Evolutionary conservation across 2,888 invertebrate species (phyloP).

Genomic region (Nipponacmea schrenckii): DNA sequence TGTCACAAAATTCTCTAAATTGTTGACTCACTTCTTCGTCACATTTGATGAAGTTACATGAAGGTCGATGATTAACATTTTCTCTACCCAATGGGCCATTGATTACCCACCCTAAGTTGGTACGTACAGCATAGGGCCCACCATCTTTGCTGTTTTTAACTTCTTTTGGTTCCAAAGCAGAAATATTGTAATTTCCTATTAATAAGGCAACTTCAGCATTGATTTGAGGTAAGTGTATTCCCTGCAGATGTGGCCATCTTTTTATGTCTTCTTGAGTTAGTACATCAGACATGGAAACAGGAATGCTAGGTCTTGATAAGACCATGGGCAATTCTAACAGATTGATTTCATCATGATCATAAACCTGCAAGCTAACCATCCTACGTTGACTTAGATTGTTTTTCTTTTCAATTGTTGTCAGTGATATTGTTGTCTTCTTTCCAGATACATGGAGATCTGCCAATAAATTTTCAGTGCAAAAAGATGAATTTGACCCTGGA

Average conservation of each 20-base stretch:
- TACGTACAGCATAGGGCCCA: constrained; percentile 24
- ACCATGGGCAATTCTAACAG: neutral
- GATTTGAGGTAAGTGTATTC: neutral
- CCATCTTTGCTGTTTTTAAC: constrained; percentile 7
- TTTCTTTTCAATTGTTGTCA: constrained; percentile 13
- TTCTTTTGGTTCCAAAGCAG: constrained; percentile 6
- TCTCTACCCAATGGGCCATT: constrained; percentile 21
- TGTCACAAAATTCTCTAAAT: constrained; percentile 73
- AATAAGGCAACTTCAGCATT: neutral
- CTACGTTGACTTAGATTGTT: neutral
- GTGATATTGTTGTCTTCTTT: constrained; percentile 1
- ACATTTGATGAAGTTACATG: constrained; percentile 16
- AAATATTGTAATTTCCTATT: constrained; percentile 10
- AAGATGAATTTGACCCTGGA: constrained; percentile 14
- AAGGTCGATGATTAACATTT: neutral
- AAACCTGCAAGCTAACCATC: neutral
- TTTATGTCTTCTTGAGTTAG: constrained; percentile 5
- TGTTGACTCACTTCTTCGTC: constrained; percentile 87
- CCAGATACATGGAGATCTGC: neutral
- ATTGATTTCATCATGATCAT: neutral
- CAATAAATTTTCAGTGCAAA: constrained; percentile 14
- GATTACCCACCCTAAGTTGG: constrained; percentile 23
- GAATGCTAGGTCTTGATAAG: neutral
- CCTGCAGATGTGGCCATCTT: constrained; percentile 10
- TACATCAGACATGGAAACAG: neutral